A percentile compares a stretch with the other conserved stretches of the same genome.
Conservation (phyloP, 2,888 invertebrate genomes). For the Urechis unicinctus region DNA sequence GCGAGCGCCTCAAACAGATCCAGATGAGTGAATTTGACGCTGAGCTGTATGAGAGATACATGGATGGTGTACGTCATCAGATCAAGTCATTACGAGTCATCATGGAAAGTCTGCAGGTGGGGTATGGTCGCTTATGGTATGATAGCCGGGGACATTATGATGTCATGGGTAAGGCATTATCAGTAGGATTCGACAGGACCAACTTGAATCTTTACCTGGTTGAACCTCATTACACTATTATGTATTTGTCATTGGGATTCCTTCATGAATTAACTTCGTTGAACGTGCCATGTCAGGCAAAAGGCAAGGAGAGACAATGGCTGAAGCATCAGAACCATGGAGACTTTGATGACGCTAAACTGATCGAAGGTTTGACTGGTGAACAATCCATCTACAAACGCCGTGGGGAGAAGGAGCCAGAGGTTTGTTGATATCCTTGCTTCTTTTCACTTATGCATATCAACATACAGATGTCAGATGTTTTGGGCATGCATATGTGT, state of each 20-base stretch:
- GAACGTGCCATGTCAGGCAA: conserved; percentile 56
- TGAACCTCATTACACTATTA: too few species aligned
- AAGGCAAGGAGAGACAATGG: conserved; percentile 92
- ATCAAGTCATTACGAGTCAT: conserved; percentile 81
- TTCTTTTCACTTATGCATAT: background rate
- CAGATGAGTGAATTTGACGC: conserved; percentile 93
- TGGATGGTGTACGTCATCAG: conserved; percentile 64
- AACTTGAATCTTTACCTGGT: too few species aligned
- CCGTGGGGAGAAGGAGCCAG: conserved; percentile 78
- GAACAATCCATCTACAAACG: conserved; percentile 85
- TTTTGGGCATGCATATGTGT: background rate
- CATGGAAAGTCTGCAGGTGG: conserved; percentile 69
- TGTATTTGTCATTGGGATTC: background rate
- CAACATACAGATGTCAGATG: background rate
- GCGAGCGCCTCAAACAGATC: conserved; percentile 80
- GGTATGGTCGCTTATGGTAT: too few species aligned
- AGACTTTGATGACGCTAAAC: conserved; percentile 87
- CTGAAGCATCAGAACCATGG: conserved; percentile 87
- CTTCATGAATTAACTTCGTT: background rate
- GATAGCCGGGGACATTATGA: too few species aligned
- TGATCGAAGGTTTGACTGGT: conserved; percentile 86
- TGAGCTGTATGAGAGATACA: conserved; percentile 75
- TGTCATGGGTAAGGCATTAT: too few species aligned
- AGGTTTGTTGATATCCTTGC: conserved; percentile 48
- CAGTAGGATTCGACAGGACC: too few species aligned